Evolutionary conservation across 2,797 vertebrate species (phyloP).

Genomic region (Mormyrops boulengeri): DNA sequence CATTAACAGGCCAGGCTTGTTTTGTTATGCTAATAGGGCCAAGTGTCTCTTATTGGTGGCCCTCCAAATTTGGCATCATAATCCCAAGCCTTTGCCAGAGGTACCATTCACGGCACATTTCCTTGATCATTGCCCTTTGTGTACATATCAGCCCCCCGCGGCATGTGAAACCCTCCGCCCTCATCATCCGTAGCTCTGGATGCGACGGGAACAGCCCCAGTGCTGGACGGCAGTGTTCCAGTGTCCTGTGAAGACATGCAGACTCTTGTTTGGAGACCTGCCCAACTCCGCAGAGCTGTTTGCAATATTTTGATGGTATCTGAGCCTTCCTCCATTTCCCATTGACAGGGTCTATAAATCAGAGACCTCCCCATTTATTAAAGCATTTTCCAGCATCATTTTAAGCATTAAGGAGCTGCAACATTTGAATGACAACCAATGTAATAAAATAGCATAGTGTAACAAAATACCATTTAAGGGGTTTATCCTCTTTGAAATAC

Average conservation of each 20-base stretch:
- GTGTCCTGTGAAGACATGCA: neutral
- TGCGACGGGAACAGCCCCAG: neutral
- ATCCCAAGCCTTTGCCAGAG: neutral
- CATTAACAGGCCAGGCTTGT: neutral
- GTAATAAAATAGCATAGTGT: neutral
- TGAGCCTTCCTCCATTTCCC: neutral
- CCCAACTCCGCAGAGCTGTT: neutral
- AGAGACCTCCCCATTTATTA: neutral
- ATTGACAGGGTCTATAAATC: constrained; percentile 10
- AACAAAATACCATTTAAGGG: neutral
- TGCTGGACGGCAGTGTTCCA: neutral
- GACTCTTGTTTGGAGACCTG: neutral
- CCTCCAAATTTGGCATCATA: neutral
- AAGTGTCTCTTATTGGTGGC: neutral
- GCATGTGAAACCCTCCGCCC: neutral
- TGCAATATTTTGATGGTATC: neutral
- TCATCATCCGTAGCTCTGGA: neutral
- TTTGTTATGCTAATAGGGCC: neutral
- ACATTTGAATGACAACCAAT: neutral
- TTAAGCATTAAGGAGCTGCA: neutral
- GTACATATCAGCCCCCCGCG: neutral
- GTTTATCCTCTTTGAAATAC: neutral
- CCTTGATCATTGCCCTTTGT: neutral
- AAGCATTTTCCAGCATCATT: neutral
- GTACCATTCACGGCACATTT: neutral